A percentile compares a stretch with the other conserved stretches of the same genome.
These are phyloP conservation scores for Pheosia gnoma DNA, from an alignment of 2,888 invertebrate species.

Conservation along the genomic window DNA sequence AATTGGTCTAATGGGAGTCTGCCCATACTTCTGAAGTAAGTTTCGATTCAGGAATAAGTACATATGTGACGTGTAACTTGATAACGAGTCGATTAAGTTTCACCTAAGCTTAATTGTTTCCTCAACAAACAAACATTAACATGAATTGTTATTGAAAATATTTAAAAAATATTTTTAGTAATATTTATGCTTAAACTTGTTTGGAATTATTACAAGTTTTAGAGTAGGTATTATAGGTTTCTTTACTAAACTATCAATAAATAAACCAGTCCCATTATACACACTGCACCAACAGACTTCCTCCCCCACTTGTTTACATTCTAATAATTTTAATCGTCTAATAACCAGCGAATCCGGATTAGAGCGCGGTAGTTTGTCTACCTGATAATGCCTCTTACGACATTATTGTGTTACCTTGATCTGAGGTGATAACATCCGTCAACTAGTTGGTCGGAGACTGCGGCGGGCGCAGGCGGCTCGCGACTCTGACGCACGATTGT, in stretches of 20 bases:
- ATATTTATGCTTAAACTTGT: too few relatives aligned
- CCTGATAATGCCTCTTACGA: conserved; percentile 45
- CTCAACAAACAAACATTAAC: too few relatives aligned
- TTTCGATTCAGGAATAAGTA: too few relatives aligned
- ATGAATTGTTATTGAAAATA: too few relatives aligned
- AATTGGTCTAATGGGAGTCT: too few relatives aligned
- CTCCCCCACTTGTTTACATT: conserved; percentile 17
- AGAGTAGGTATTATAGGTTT: neutral
- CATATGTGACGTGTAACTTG: too few relatives aligned
- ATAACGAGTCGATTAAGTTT: too few relatives aligned
- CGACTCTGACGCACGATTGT: conserved; percentile 47
- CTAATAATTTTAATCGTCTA: conserved; percentile 21
- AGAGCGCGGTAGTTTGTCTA: conserved; percentile 19
- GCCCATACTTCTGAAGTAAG: too few relatives aligned
- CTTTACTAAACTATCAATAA: neutral
- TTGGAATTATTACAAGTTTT: too few relatives aligned
- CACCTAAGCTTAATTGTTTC: too few relatives aligned
- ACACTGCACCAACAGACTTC: conserved; percentile 9
- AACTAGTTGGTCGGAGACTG: conserved; percentile 31
- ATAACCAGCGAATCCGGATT: conserved; percentile 29
- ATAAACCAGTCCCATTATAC: neutral
- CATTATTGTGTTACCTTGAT: conserved; percentile 46
- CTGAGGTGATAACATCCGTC: conserved; percentile 46
- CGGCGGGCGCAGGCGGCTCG: conserved; percentile 36
- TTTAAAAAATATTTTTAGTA: too few relatives aligned